Percentiles rank a stretch among this genome's conserved stretches.
Conservation (phyloP, 1,140 invertebrate species). For the Mycetomoellerius zeteki region DNA sequence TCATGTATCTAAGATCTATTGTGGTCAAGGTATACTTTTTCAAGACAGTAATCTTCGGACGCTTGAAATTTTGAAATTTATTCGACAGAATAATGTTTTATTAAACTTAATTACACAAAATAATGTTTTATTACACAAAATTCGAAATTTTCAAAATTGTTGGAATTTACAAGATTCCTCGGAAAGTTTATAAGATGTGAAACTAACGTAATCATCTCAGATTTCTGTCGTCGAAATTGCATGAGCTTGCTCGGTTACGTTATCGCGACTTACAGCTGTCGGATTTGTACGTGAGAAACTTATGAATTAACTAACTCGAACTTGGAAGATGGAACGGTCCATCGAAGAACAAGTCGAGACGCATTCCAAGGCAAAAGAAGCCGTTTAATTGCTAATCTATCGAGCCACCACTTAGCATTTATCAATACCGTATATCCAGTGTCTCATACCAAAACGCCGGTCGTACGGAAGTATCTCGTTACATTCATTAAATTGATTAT, state of each 20-base stretch:
- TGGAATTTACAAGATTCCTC: not conserved
- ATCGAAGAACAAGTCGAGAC: constrained; percentile 55
- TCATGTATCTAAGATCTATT: not conserved
- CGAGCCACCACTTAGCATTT: constrained; percentile 75
- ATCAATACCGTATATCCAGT: constrained; percentile 71
- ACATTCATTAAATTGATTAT: constrained; percentile 10
- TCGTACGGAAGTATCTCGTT: not conserved
- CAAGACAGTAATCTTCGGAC: not conserved
- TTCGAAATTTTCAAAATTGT: not conserved
- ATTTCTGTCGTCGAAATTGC: constrained; percentile 21
- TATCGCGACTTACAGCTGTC: constrained; percentile 17
- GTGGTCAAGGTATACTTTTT: not conserved
- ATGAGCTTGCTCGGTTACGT: not conserved
- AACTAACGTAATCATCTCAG: constrained; percentile 13
- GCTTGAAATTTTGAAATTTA: constrained; percentile 1
- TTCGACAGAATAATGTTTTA: not conserved
- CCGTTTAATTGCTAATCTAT: constrained; percentile 56
- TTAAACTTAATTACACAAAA: not conserved
- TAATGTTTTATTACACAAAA: constrained; percentile 4
- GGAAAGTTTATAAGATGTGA: constrained; percentile 14
- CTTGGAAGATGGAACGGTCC: constrained; percentile 17
- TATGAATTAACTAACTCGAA: constrained; percentile 33
- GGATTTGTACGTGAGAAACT: constrained; percentile 54
- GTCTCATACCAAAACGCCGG: constrained; percentile 39
- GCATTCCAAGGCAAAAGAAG: constrained; percentile 72